Evolutionary conservation across 30 jellyfish, hydroid and myxozoan genomes (phyloP).

Genomic region (Aurelia aurita): DNA sequence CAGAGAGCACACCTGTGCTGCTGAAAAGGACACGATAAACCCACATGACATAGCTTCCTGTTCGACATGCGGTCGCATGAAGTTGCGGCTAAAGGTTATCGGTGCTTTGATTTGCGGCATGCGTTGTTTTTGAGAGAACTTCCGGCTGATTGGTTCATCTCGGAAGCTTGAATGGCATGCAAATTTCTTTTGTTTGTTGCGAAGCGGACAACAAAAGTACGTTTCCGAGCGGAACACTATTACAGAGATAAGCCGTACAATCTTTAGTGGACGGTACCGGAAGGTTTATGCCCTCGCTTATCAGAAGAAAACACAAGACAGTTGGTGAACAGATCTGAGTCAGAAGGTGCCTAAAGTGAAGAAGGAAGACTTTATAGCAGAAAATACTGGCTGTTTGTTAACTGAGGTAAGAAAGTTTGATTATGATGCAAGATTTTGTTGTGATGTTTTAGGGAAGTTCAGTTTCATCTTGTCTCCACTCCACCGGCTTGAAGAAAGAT

Average conservation of each 20-base stretch:
- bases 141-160: conserved; percentile 82
- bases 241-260: conserved; percentile 50
- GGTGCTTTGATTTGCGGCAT: conserved; percentile 43
- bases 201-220: conserved; percentile 57
- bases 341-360: too few relatives aligned
- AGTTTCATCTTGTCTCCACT: too few relatives aligned
- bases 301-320: background rate
- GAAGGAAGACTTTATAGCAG: too few relatives aligned
- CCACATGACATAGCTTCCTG: conserved; percentile 54
- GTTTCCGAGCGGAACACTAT: conserved; percentile 92
- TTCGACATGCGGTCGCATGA: conserved; percentile 44
- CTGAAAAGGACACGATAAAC: background rate
- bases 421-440: too few relatives aligned
- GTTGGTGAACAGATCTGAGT: too few relatives aligned
- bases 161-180: conserved; percentile 86
- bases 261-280: conserved; percentile 64
- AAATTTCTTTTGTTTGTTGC: conserved; percentile 69
- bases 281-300: conserved; percentile 52
- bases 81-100: conserved; percentile 54
- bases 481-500: too few relatives aligned
- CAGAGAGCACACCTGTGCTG: conserved; percentile 37
- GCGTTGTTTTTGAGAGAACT: conserved; percentile 35
- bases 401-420: too few relatives aligned
- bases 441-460: too few relatives aligned
- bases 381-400: too few relatives aligned